Conservation (phyloP, 2,888 invertebrate genomes). For the Heteromurus nitidus region DNA sequence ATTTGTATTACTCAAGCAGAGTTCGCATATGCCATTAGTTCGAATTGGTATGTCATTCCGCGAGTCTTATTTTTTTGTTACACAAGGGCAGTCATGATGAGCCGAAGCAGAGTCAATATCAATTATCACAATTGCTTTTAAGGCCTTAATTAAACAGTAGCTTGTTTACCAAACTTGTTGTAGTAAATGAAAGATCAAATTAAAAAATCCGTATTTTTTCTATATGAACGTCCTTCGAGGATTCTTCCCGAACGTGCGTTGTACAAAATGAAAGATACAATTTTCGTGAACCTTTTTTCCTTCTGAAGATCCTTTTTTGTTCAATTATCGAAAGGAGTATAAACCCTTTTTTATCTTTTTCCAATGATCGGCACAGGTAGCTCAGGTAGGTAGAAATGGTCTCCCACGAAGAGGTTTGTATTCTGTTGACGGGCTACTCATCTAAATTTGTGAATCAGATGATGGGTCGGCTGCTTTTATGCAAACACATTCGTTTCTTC, state of each 20-base stretch:
- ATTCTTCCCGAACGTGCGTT: constrained; percentile 10
- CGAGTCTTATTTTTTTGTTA: background rate
- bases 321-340: too few species aligned
- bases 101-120: constrained; percentile 37
- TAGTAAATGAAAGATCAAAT: background rate
- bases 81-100: background rate
- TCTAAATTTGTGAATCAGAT: constrained; percentile 52
- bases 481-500: background rate
- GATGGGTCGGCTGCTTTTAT: constrained; percentile 14
- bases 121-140: constrained; percentile 51
- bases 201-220: constrained; percentile 4
- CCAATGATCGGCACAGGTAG: background rate
- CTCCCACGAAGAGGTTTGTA: constrained; percentile 59
- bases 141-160: constrained; percentile 37
- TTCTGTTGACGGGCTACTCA: constrained; percentile 45
- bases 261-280: background rate
- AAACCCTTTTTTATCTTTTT: background rate
- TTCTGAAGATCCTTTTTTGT: too few species aligned
- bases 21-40: background rate
- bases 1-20: background rate
- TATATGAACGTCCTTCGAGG: background rate
- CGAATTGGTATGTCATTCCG: background rate
- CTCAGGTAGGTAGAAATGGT: constrained; percentile 41
- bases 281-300: constrained; percentile 8
- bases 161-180: background rate